A percentile compares a stretch with the other conserved stretches of the same genome.
Evolutionary conservation across 2,888 invertebrate genomes (phyloP).

Genomic region (Trichacis sp.): DNA sequence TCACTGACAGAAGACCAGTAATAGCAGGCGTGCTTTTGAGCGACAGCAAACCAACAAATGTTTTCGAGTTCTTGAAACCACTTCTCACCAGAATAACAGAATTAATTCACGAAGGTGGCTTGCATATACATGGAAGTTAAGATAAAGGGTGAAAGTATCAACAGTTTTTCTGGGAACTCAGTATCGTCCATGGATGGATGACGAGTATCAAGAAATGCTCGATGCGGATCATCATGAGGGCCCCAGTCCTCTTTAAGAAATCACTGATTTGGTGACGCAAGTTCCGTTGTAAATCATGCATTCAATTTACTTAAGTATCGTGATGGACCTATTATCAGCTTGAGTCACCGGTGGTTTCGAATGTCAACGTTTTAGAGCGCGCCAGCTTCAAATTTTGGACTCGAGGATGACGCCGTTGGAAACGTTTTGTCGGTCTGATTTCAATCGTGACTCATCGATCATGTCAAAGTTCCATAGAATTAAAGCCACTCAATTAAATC

Average conservation of each 20-base stretch:
- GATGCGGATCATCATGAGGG: neutral
- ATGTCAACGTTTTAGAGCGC: neutral
- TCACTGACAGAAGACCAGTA: slow-evolving; percentile 11
- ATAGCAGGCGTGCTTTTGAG: slow-evolving; percentile 20
- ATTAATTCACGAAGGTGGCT: slow-evolving; percentile 16
- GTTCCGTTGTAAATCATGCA: neutral
- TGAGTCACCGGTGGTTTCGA: neutral
- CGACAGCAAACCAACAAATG: slow-evolving; percentile 10
- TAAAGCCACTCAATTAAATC: no score
- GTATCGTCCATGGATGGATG: neutral
- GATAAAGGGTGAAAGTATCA: slow-evolving; percentile 7
- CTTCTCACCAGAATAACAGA: slow-evolving; percentile 14
- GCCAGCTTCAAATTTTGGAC: neutral
- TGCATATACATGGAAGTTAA: slow-evolving; percentile 10
- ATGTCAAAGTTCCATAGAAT: no score
- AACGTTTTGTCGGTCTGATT: neutral
- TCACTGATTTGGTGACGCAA: neutral
- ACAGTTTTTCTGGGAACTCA: neutral
- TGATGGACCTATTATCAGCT: neutral
- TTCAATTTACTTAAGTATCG: neutral
- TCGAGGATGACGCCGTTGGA: slow-evolving; percentile 2
- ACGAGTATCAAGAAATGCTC: neutral
- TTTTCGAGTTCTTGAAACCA: slow-evolving; percentile 16
- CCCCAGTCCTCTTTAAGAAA: neutral
- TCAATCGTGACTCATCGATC: no score